Conservation (phyloP, 2,888 invertebrate species). For the Lasioglossum pauxillum region DNA sequence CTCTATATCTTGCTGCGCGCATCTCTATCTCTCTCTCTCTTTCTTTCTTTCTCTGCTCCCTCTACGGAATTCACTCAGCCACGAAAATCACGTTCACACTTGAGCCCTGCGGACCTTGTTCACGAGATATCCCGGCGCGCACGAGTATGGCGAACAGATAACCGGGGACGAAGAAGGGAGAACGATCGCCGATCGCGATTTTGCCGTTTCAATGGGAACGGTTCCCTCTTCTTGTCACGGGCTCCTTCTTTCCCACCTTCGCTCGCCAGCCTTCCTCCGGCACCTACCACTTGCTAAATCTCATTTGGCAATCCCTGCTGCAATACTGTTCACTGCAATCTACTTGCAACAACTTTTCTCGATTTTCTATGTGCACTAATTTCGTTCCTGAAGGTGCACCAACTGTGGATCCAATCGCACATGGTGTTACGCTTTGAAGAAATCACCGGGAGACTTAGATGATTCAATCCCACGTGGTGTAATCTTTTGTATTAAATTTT, state of each 20-base stretch:
- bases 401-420: too few species aligned
- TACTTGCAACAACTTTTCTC: too few species aligned
- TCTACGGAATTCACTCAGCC: slow-evolving; percentile 59
- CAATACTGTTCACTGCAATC: neutral
- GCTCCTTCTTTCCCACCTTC: neutral
- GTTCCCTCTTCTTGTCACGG: neutral
- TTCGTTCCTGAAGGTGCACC: too few species aligned
- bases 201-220: slow-evolving; percentile 15
- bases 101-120: slow-evolving; percentile 45
- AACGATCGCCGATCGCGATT: slow-evolving; percentile 36
- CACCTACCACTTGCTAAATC: neutral
- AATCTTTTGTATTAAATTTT: too few species aligned
- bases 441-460: too few species aligned
- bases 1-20: slow-evolving; percentile 39
- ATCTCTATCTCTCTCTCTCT: slow-evolving; percentile 22
- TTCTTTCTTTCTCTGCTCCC: slow-evolving; percentile 35
- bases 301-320: neutral
- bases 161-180: slow-evolving; percentile 23
- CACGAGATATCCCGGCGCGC: slow-evolving; percentile 41
- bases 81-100: slow-evolving; percentile 63
- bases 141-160: slow-evolving; percentile 39
- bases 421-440: too few species aligned
- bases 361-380: too few species aligned
- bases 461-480: too few species aligned
- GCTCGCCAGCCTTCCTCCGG: neutral